Conservation (phyloP, 1,140 invertebrate species). For the Drosophila grimshawi region DNA sequence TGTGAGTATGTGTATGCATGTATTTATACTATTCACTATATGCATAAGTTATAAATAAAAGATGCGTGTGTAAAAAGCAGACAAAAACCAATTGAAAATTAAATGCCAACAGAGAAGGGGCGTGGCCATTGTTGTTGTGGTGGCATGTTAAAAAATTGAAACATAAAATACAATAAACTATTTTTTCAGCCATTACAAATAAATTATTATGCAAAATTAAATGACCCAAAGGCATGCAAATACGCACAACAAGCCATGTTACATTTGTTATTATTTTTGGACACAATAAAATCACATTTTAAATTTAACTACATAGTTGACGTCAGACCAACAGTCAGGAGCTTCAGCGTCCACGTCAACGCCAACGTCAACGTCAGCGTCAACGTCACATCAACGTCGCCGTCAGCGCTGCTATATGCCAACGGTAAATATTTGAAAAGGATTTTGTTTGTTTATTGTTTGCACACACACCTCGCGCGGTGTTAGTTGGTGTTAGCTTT, state of each 20-base stretch:
- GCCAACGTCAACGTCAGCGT: constrained; percentile 33
- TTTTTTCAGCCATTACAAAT: constrained; percentile 68
- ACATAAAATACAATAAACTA: constrained; percentile 73
- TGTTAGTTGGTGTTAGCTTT: constrained; percentile 84
- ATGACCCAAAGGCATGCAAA: constrained; percentile 74
- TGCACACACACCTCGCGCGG: constrained; percentile 82
- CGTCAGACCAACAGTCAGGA: constrained; percentile 6
- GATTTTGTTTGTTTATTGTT: constrained; percentile 85
- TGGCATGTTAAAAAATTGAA: constrained; percentile 71
- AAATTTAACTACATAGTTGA: constrained; percentile 56
- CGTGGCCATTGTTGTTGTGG: constrained; percentile 62
- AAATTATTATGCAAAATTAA: constrained; percentile 83
- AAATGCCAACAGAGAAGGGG: constrained; percentile 78
- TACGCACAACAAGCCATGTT: constrained; percentile 27
- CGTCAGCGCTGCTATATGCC: constrained; percentile 68
- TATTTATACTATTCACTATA: constrained; percentile 28
- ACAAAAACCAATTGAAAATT: constrained; percentile 77
- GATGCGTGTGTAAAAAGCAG: constrained; percentile 58
- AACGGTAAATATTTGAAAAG: constrained; percentile 84
- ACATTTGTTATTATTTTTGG: constrained; percentile 12
- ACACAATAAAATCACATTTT: constrained; percentile 72
- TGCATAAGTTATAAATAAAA: constrained; percentile 74
- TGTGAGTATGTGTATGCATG: too few relatives aligned
- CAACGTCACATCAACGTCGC: constrained; percentile 36
- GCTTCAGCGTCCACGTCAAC: constrained; percentile 17